Evolutionary conservation across 2,797 vertebrate genomes (phyloP), one percentile per base, ranked within the genome.

Genomic region (Siniperca obscura): DNA sequence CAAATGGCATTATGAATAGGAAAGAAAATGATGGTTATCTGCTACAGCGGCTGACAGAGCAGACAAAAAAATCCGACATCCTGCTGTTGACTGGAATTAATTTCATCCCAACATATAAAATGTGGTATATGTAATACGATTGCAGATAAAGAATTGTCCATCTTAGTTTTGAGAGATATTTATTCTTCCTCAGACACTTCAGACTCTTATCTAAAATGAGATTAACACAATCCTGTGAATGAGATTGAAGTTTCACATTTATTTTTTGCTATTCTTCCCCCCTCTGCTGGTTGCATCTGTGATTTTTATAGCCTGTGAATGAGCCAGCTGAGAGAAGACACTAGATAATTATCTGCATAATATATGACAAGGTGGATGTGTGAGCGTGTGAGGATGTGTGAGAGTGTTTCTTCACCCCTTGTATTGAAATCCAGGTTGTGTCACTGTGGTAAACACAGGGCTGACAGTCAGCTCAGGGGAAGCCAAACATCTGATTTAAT

Each of bases 401-500:
- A 19, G 42, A 14, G 27, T 52, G 56, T 46, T 38, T 13, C 7
- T 46, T n/a, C 19, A 27, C 5, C 25, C 27, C 11, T 46, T 40
- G 30, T 65, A 22, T 71, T 69, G 62, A 52, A 83, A 76, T 34
- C 10, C 48, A 27, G 21, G n/a, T 53, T 72, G 21, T 61, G 55
- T 70, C 53, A 30, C 75, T 59, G 71, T 56, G 21, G 78, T 72
- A 59, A 85, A 76, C 72, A 83, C 62, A 4, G 17, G 7, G 34
- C 69, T 52, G 61, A 83, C 50, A 76, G 69, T 71, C 25, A 1
- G 70, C 76, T 74, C 14, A 34, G 13, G 42, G 64, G 52, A 61
- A 30, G 40, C 11, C 40, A 74, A 87, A 84, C 67, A 82, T 73
- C 56, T 64, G 14, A 82, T 88, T 88, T 40, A 87, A 80, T 76